Base-by-base conservation (phyloP, 2,888 invertebrate genomes). In the Ommatoiulus sabulosus region DNA sequence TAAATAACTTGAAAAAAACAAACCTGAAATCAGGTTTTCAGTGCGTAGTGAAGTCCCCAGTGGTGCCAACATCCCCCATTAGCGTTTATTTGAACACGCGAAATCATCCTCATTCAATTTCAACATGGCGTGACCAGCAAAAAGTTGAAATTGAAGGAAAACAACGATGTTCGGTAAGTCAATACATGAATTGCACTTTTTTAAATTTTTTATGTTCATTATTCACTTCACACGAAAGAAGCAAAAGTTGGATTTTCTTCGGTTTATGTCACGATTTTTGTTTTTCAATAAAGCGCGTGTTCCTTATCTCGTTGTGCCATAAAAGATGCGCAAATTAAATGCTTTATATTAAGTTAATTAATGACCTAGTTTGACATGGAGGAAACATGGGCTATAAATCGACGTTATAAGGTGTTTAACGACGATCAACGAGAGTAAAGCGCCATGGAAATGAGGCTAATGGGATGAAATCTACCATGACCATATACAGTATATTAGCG, bases 151-250 rank as follows among this genome's bases (percentile, higher is more conserved):
- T 72, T 24, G 10, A 7, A 24, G 10, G n/a, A 1, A 24, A 17
- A n/a, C 63, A n/a, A 20, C 6, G 8, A 15, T 63, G 63, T 4
- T 20, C 57, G 72, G 72, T 72, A 72, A 72, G 72, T 72, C 72
- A 72, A 72, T 72, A 72, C 20, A 24, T 72, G 72, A 72, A 72
- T 72, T 24, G 72, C 72, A 72, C 8, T 72, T 72, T 24, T 72
- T 3, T 10, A 20, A 10, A 10, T 72, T n/a, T 72, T 72, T 72
- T 10, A 8, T 72, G 24, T 24, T 24, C 10, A 24, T 72, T 72
- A 10, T 24, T n/a, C 72, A 10, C 24, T 72, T 72, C 72, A 72
- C 7, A 24, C 10, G 8, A n/a, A 72, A 24, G 72, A 72, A 24
- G 10, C 24, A 0, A 15, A 24, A 24, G 10, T 72, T 57, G n/a